Percentiles rank a stretch among this genome's conserved stretches.
Evolutionary conservation across 2,113 vertebrate genomes (phyloP).

Genomic region (Planiliza haematocheilus): DNA sequence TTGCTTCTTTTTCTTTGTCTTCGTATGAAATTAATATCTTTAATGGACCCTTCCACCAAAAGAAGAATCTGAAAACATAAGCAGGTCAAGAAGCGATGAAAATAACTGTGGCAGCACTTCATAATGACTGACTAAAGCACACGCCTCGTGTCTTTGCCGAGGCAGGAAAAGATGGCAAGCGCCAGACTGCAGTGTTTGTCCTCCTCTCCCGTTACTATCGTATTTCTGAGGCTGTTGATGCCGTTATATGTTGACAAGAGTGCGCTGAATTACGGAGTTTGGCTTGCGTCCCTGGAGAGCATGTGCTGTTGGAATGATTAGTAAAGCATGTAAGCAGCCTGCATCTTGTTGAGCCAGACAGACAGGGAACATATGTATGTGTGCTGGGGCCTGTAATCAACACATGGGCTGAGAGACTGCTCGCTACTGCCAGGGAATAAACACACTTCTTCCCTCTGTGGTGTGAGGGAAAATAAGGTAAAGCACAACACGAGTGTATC

Average conservation of each 20-base stretch:
- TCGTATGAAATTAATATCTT: background rate
- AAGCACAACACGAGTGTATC: conserved; percentile 23
- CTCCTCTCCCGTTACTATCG: conserved; percentile 39
- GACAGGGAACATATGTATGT: conserved; percentile 76
- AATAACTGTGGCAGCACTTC: background rate
- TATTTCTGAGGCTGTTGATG: conserved; percentile 45
- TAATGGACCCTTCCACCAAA: background rate
- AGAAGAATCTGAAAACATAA: background rate
- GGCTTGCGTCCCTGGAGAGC: conserved; percentile 62
- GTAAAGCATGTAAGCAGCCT: conserved; percentile 60
- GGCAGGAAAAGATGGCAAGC: conserved; percentile 9
- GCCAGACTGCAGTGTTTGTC: conserved; percentile 33
- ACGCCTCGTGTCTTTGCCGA: background rate
- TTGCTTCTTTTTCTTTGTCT: background rate
- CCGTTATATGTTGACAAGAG: conserved; percentile 52
- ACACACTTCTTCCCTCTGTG: conserved; percentile 9
- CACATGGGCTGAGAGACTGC: conserved; percentile 60
- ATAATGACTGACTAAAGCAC: background rate
- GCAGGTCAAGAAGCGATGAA: background rate
- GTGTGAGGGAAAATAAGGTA: conserved; percentile 22
- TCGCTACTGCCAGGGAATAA: conserved; percentile 27
- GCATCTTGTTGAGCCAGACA: conserved; percentile 62
- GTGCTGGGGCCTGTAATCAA: conserved; percentile 71
- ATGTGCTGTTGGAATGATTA: conserved; percentile 72
- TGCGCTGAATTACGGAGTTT: conserved; percentile 54